These are phyloP conservation scores for Cephus rjabovi DNA, from an alignment of 2,888 invertebrate genomes.

Conservation along the genomic window DNA sequence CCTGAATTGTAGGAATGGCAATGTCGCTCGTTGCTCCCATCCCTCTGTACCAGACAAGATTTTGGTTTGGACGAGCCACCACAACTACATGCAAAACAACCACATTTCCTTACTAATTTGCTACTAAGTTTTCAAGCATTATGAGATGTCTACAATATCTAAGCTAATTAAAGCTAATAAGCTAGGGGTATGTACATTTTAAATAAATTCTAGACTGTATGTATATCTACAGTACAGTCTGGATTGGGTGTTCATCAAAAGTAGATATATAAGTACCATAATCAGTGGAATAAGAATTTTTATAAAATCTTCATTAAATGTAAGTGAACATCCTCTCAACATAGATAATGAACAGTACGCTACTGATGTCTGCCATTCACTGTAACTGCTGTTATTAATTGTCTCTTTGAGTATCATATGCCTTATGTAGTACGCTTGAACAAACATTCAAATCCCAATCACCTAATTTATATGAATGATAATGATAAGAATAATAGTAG, in stretches of 20 bases:
- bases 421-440: neutral
- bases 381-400: too few relatives aligned
- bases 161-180: neutral
- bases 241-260: neutral
- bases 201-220: neutral
- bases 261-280: neutral
- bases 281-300: neutral
- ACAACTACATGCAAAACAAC: slow-evolving; percentile 70
- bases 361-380: neutral
- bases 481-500: neutral
- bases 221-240: neutral
- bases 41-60: slow-evolving; percentile 74
- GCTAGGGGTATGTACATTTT: neutral
- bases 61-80: slow-evolving; percentile 74
- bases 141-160: slow-evolving; percentile 13
- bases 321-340: neutral
- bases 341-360: neutral
- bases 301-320: neutral
- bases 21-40: slow-evolving; percentile 68
- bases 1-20: slow-evolving; percentile 69
- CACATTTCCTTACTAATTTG: slow-evolving; percentile 60
- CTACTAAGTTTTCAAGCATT: slow-evolving; percentile 48
- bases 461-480: neutral
- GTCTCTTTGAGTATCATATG: too few relatives aligned
- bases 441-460: neutral